phyloP scores from a whole-genome alignment of 2,113 vertebrate species.

The Scopus umbretta region DNA sequence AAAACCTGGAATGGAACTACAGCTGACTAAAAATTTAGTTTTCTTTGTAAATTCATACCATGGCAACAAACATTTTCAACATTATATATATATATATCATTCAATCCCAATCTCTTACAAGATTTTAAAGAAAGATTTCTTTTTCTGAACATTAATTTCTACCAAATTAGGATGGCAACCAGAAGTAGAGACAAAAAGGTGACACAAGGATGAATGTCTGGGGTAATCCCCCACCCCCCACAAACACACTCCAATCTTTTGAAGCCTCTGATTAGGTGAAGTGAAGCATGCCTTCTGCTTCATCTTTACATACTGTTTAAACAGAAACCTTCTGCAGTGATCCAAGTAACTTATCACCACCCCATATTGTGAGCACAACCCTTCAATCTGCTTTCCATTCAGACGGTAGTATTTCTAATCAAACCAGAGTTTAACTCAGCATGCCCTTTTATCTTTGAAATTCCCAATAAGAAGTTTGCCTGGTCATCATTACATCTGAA shows the following conservation, averaged over 20 bases:
- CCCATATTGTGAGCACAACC: neutral
- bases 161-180: neutral
- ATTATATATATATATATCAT: too few species aligned
- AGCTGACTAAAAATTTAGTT: neutral
- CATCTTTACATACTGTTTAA: neutral
- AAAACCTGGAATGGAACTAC: neutral
- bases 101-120: neutral
- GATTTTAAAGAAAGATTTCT: neutral
- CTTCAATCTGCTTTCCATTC: neutral
- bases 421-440: neutral
- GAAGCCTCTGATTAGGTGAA: neutral
- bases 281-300: neutral
- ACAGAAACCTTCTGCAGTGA: neutral
- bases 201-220: neutral
- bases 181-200: neutral
- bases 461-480: neutral
- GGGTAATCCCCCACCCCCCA: accelerated
- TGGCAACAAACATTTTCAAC: neutral
- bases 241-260: neutral
- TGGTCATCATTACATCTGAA: neutral
- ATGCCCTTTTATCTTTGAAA: neutral
- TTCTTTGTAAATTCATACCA: neutral
- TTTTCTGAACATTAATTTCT: neutral
- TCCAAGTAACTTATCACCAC: neutral
- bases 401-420: neutral